phyloP scores from a whole-genome alignment of 2,797 vertebrate species.

The Sebastes glaucus region DNA sequence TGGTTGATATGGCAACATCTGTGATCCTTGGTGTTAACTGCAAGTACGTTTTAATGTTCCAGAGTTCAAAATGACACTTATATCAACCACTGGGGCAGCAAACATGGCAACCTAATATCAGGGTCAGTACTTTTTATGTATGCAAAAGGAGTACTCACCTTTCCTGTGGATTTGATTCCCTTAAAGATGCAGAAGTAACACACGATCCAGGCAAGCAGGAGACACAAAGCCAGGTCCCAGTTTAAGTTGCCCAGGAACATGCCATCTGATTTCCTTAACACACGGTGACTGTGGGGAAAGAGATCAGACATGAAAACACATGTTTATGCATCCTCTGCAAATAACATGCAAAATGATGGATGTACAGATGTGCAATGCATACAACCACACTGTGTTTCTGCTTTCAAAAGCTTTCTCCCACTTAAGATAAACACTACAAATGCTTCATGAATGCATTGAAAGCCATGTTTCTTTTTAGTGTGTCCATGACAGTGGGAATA shows the following conservation, averaged over 20 bases:
- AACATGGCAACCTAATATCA: background rate
- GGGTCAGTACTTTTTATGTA: background rate
- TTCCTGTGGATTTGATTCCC: conserved; percentile 86
- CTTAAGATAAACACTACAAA: background rate
- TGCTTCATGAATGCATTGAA: background rate
- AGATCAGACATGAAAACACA: background rate
- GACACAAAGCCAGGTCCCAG: conserved; percentile 83
- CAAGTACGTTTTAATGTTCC: background rate
- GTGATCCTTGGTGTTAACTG: background rate
- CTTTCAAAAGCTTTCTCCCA: background rate
- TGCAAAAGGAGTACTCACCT: conserved; percentile 64
- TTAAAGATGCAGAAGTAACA: conserved; percentile 90
- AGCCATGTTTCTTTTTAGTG: background rate
- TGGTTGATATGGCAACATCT: background rate
- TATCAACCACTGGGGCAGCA: background rate
- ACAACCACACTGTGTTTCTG: background rate
- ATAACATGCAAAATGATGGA: background rate
- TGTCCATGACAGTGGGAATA: background rate
- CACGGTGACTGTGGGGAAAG: conserved; percentile 76
- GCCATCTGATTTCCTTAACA: conserved; percentile 80
- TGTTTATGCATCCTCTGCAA: conserved; percentile 4
- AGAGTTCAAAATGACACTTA: background rate
- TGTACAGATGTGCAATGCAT: background rate
- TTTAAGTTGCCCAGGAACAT: conserved; percentile 78
- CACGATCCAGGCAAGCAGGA: conserved; percentile 84